Percentiles rank a stretch among this genome's conserved stretches.
Conservation (phyloP, 2,113 vertebrate genomes). For the Vulpes ferrilata region DNA sequence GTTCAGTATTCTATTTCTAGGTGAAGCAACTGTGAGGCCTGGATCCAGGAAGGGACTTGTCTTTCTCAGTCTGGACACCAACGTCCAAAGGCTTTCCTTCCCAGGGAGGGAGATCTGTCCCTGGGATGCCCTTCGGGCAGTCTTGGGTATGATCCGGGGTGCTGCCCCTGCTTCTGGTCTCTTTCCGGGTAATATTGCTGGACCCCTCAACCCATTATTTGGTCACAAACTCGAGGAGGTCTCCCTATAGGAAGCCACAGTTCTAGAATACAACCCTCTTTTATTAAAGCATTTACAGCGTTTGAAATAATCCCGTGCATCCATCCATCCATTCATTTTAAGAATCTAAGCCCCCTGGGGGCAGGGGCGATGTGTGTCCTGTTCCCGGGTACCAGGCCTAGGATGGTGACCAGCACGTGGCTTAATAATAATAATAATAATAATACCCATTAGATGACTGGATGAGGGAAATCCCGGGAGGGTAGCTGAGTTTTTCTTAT, state of each 20-base stretch:
- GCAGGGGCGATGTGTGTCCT: not conserved
- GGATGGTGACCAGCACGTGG: slow-evolving; percentile 13
- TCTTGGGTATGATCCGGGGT: not conserved
- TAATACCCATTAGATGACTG: slow-evolving; percentile 58
- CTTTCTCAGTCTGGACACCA: not conserved
- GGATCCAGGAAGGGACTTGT: not conserved
- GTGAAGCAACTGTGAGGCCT: not conserved
- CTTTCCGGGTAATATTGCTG: not conserved
- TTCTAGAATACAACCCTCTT: not conserved
- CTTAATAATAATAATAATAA: not conserved
- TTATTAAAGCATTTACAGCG: not conserved
- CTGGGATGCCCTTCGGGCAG: not conserved
- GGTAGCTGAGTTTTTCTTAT: slow-evolving; percentile 41
- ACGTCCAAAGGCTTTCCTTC: not conserved
- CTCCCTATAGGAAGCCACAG: not conserved
- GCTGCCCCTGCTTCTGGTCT: not conserved
- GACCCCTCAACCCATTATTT: not conserved
- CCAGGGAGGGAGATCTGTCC: not conserved
- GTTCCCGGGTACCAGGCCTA: not conserved
- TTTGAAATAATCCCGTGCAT: not conserved
- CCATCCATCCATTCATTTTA: not conserved
- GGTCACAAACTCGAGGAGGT: not conserved
- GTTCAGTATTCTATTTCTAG: not conserved
- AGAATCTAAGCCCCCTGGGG: not conserved
- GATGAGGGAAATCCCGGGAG: slow-evolving; percentile 64